Conservation (phyloP, 2,888 invertebrate species). For the Himalopsyche kuldschensis region DNA sequence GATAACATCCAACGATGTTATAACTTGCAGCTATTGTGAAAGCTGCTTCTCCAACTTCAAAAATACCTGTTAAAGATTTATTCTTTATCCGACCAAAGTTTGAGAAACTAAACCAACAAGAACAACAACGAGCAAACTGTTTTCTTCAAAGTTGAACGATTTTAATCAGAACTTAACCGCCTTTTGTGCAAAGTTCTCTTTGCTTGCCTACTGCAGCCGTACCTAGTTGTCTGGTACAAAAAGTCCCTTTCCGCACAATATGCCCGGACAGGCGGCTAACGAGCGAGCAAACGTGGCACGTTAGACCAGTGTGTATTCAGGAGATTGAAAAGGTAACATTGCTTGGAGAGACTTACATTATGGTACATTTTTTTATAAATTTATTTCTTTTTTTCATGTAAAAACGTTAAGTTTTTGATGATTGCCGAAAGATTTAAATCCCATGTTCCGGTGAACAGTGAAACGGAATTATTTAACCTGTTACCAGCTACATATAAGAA, state of each 20-base stretch:
- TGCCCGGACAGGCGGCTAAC: not conserved
- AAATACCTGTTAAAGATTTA: not conserved
- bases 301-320: not conserved
- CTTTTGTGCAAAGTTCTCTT: not conserved
- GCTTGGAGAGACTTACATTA: too few relatives aligned
- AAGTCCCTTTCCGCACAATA: not conserved
- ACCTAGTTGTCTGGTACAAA: not conserved
- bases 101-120: not conserved
- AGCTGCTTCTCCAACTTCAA: not conserved
- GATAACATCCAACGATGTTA: too few relatives aligned
- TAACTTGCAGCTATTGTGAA: too few relatives aligned
- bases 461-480: too few relatives aligned
- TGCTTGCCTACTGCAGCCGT: not conserved
- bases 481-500: too few relatives aligned
- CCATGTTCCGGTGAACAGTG: too few relatives aligned
- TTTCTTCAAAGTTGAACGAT: not conserved
- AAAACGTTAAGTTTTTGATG: too few relatives aligned
- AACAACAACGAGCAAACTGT: not conserved
- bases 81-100: not conserved
- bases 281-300: not conserved
- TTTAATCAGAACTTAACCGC: not conserved
- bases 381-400: too few relatives aligned
- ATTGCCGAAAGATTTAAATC: too few relatives aligned
- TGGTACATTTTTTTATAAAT: too few relatives aligned
- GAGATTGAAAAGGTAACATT: too few relatives aligned